Conservation (phyloP, 1,140 invertebrate species). For the Orius laevigatus region DNA sequence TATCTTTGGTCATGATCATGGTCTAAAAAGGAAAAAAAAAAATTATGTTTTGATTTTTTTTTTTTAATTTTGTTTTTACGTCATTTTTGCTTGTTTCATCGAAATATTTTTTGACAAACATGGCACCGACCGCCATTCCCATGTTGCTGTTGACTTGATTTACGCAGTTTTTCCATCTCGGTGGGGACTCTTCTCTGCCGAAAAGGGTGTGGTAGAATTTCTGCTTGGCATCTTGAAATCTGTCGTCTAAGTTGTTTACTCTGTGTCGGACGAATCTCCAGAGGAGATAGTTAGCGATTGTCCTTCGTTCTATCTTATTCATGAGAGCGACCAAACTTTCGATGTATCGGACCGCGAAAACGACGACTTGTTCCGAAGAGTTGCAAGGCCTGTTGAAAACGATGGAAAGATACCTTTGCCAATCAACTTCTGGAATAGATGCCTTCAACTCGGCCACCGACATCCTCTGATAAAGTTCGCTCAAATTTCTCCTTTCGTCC, state of each 20-base stretch:
- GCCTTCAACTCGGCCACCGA: constrained; percentile 47
- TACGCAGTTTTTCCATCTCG: constrained; percentile 69
- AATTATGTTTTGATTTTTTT: background rate
- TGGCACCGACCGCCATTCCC: constrained; percentile 63
- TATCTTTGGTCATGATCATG: constrained; percentile 65
- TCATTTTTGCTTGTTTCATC: constrained; percentile 63
- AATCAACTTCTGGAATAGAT: constrained; percentile 58
- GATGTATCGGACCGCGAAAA: constrained; percentile 53
- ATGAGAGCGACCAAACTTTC: constrained; percentile 26
- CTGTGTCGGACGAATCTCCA: constrained; percentile 78
- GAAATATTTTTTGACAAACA: constrained; percentile 78
- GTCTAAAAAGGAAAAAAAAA: constrained; percentile 37
- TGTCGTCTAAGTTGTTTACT: constrained; percentile 67
- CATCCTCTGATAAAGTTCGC: constrained; percentile 63
- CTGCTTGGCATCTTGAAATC: constrained; percentile 44
- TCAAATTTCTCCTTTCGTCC: constrained; percentile 66
- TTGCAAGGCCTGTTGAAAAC: constrained; percentile 43
- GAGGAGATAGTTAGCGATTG: constrained; percentile 51
- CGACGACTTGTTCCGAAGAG: constrained; percentile 45
- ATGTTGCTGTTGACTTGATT: constrained; percentile 64
- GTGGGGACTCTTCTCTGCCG: constrained; percentile 53
- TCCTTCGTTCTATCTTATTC: constrained; percentile 18
- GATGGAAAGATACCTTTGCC: constrained; percentile 53
- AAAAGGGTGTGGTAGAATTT: constrained; percentile 54
- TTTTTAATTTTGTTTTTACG: constrained; percentile 26